Evolutionary conservation across 2,113 vertebrate species (phyloP), one percentile per base, ranked within the genome.

Genomic region (Micronycteris hirsuta): DNA sequence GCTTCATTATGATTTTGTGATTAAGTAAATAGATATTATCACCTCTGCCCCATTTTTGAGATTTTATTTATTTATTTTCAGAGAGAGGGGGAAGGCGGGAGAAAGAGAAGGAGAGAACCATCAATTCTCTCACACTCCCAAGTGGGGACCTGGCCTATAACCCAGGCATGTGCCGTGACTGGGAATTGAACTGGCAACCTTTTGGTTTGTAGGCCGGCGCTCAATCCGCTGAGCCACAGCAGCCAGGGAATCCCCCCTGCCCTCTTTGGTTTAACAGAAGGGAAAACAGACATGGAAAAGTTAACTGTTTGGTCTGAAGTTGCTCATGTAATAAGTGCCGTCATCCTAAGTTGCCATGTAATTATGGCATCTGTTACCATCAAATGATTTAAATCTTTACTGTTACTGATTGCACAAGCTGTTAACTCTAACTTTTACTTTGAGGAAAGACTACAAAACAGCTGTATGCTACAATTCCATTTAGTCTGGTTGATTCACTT

Each of bases 291-390:
- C 67, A 78, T 15, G 47, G 52, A 89, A 88, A 91, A 52, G 65
- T 82, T 80, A 83, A 95, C 20, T 78, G 26, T 93, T 76, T 89
- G 86, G 16, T 86, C 20, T 93, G 82, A 86, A 83, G 63, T 56
- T 82, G 14, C n/a, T 52, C 52, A 45, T 87, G 28, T 65, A 49
- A 10, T 73, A 82, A 91, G 77, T 74, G 41, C 63, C 68, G 47
- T 91, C 78, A 58, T 94, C 78, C 78, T 86, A 78, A 85, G 89
- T 49, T 84, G 80, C 65, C 68, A 65, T 84, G 47, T 96, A 77
- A 82, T 96, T 91, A 88, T 89, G 88, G 20, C n/a, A 94, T 90
- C 71, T 85, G 26, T 47, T 95, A 71, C 52, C 76, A 78, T 36
- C 0, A 20, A 61, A 58, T 78, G 47, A 96, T 67, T 96, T 94